phyloP scores from a whole-genome alignment of 1,140 invertebrate species.

The Amphibalanus amphitrite region DNA sequence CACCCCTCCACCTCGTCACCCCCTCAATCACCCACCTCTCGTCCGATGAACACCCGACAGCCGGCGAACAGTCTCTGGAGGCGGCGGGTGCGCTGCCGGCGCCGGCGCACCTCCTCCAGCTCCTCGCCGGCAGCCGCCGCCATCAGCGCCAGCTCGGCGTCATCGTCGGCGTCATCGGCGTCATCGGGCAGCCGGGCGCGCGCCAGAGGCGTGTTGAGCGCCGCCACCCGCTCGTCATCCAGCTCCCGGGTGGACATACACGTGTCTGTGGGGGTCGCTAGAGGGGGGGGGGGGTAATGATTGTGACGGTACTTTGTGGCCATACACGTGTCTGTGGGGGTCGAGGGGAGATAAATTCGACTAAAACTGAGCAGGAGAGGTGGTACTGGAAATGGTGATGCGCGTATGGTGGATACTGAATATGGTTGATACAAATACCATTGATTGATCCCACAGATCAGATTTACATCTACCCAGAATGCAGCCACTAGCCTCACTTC shows the following conservation, averaged over 20 bases:
- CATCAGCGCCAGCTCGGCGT: conserved; percentile 37
- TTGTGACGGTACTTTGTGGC: too few relatives aligned
- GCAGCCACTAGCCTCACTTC: too few relatives aligned
- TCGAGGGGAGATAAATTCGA: too few relatives aligned
- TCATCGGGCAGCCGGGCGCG: conserved; percentile 28
- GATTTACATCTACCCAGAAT: too few relatives aligned
- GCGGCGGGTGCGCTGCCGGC: conserved; percentile 53
- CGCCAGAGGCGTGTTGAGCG: conserved; percentile 55
- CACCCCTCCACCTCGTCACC: conserved; percentile 28
- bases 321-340: too few relatives aligned
- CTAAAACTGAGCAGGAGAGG: too few relatives aligned
- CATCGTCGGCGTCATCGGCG: conserved; percentile 36
- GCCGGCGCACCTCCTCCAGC: conserved; percentile 53
- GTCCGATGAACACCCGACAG: conserved; percentile 80
- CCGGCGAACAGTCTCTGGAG: conserved; percentile 76
- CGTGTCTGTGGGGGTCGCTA: neutral
- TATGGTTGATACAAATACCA: too few relatives aligned
- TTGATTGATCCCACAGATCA: too few relatives aligned
- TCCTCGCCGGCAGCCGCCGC: conserved; percentile 24
- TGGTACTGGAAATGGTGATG: too few relatives aligned
- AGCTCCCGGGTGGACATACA: conserved; percentile 26
- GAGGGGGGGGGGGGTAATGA: too few relatives aligned
- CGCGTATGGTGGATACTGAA: too few relatives aligned
- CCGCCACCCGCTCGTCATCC: conserved; percentile 61
- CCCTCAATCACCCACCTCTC: conserved; percentile 41